Conservation (phyloP, 2,888 invertebrate genomes). For the Drosophila histrio region DNA sequence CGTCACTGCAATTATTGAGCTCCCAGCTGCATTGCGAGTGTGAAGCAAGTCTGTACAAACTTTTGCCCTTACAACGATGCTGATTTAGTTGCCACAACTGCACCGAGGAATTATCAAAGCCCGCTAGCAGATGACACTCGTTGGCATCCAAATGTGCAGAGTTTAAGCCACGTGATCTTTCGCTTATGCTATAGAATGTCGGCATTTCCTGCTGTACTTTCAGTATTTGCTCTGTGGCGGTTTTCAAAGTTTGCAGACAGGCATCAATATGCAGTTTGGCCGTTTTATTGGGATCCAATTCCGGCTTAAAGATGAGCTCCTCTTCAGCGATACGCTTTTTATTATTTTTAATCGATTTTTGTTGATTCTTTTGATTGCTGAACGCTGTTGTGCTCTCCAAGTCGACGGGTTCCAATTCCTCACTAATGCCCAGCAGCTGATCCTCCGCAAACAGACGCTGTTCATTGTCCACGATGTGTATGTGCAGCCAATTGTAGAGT, state of each 20-base stretch:
- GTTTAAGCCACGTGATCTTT: conserved; percentile 71
- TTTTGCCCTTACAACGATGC: conserved; percentile 77
- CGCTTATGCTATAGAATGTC: conserved; percentile 69
- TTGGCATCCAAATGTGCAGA: conserved; percentile 78
- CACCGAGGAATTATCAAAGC: conserved; percentile 82
- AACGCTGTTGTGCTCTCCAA: conserved; percentile 36
- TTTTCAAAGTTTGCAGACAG: conserved; percentile 62
- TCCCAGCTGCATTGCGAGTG: conserved; percentile 81
- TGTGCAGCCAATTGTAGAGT: conserved; percentile 87
- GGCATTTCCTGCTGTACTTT: conserved; percentile 70
- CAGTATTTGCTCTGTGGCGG: conserved; percentile 60
- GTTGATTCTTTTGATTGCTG: conserved; percentile 30
- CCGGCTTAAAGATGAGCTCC: conserved; percentile 62
- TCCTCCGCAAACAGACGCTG: conserved; percentile 76
- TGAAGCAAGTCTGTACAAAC: conserved; percentile 73
- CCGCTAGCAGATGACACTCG: conserved; percentile 83
- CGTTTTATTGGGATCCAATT: conserved; percentile 63
- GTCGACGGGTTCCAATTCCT: conserved; percentile 61
- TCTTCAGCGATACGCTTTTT: conserved; percentile 69
- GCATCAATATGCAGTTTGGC: conserved; percentile 58
- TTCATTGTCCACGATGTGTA: conserved; percentile 85
- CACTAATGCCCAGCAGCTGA: conserved; percentile 59
- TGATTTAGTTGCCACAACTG: conserved; percentile 83
- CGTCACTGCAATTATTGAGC: conserved; percentile 69
- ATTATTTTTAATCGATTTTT: conserved; percentile 25